Percentiles rank a stretch among this genome's conserved stretches.
phyloP scores from a whole-genome alignment of 2,888 invertebrate species.

The Neoascia interrupta region DNA sequence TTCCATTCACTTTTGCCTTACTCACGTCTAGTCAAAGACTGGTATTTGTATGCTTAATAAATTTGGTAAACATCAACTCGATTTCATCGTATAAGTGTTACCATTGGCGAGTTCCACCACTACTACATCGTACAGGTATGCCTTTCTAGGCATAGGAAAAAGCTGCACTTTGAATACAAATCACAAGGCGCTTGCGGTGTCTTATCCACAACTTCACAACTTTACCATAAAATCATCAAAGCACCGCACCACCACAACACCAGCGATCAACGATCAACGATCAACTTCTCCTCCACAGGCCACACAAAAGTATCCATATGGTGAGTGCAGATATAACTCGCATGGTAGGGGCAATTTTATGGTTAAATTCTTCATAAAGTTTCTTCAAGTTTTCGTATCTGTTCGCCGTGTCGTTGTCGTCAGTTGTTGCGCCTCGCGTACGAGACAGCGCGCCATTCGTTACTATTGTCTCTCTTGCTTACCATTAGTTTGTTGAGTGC shows the following conservation, averaged over 20 bases:
- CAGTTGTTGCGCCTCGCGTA: conserved; percentile 20
- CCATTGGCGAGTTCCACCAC: neutral
- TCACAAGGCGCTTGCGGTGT: conserved; percentile 50
- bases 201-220: conserved; percentile 25
- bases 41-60: too few relatives aligned
- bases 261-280: conserved; percentile 5
- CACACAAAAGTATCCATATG: neutral
- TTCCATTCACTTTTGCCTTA: conserved; percentile 49
- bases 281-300: conserved; percentile 37
- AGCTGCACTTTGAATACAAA: conserved; percentile 60
- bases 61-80: neutral
- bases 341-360: conserved; percentile 53
- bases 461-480: conserved; percentile 18
- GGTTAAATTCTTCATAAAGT: conserved; percentile 61
- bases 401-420: too few relatives aligned
- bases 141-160: neutral
- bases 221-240: conserved; percentile 60
- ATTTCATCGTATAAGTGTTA: conserved; percentile 11
- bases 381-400: conserved; percentile 60
- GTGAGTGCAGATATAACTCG: neutral
- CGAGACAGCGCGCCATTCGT: conserved; percentile 14
- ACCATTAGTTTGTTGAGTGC: conserved; percentile 31
- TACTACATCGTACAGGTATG: neutral
- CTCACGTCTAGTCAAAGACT: too few relatives aligned
- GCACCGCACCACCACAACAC: conserved; percentile 24